Conservation (phyloP, 2,888 invertebrate species). For the Polyploca ridens region DNA sequence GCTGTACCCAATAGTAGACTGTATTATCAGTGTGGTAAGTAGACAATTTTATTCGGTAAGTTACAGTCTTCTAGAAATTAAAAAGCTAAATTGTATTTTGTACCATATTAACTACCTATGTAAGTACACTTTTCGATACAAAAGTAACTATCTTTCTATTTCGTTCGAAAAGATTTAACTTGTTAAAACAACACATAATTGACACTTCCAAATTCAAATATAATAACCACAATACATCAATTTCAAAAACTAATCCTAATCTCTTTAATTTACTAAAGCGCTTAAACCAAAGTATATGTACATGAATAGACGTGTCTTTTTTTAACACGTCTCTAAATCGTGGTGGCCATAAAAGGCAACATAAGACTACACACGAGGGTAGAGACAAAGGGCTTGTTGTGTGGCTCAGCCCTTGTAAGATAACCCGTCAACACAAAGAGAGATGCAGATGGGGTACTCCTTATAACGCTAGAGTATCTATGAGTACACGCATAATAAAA, state of each 20-base stretch:
- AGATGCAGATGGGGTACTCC: neutral
- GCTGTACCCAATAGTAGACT: too few species aligned
- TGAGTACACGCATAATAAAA: too few species aligned
- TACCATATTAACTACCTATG: too few species aligned
- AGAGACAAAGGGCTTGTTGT: constrained; percentile 3
- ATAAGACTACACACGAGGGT: constrained; percentile 1
- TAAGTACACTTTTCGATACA: too few species aligned
- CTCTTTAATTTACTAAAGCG: neutral
- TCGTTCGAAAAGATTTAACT: too few species aligned
- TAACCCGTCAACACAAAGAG: neutral
- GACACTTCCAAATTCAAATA: neutral
- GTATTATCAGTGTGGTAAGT: too few species aligned
- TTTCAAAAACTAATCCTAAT: neutral
- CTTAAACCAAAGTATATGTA: neutral
- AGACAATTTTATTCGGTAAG: too few species aligned
- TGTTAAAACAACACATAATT: neutral
- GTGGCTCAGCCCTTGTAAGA: constrained; percentile 3
- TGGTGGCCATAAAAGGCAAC: constrained; percentile 1
- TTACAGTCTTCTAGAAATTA: too few species aligned
- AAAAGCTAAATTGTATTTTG: too few species aligned
- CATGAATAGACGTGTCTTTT: neutral
- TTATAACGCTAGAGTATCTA: neutral
- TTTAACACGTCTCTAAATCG: neutral
- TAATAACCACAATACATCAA: neutral
- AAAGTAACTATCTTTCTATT: too few species aligned